Evolutionary conservation across 1,140 invertebrate species (phyloP).

Genomic region (Zaprionus taronus): DNA sequence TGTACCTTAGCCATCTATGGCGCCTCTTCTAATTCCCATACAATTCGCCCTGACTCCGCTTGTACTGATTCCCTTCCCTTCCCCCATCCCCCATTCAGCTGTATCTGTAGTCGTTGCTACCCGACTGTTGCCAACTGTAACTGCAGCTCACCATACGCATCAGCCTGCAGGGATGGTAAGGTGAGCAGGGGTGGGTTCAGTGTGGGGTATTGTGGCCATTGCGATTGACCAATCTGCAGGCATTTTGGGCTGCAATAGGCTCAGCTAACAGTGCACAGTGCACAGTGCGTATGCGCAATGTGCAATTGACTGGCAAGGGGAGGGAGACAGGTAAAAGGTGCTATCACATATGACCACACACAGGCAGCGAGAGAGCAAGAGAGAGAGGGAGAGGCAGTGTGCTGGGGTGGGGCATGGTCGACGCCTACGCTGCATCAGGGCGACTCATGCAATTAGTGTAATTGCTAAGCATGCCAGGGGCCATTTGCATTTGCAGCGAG

Average conservation of each 20-base stretch:
- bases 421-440: constrained; percentile 38
- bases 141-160: neutral
- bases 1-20: too few species aligned
- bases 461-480: constrained; percentile 72
- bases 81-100: too few species aligned
- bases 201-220: constrained; percentile 21
- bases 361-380: neutral
- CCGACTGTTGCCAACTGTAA: neutral
- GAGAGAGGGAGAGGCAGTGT: neutral
- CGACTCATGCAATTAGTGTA: constrained; percentile 76
- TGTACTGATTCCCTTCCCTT: too few species aligned
- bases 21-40: too few species aligned
- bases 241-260: constrained; percentile 74
- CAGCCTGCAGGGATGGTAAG: neutral
- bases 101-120: neutral
- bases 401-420: constrained; percentile 22
- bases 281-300: constrained; percentile 80
- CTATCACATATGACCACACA: neutral
- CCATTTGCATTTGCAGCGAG: constrained; percentile 72
- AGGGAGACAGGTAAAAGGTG: neutral
- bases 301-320: constrained; percentile 6
- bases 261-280: constrained; percentile 58
- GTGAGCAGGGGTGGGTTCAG: neutral
- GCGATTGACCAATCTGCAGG: constrained; percentile 75
- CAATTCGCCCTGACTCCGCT: too few species aligned